Base-by-base conservation (phyloP, 2,797 vertebrate species). In the Staurois parvus region DNA sequence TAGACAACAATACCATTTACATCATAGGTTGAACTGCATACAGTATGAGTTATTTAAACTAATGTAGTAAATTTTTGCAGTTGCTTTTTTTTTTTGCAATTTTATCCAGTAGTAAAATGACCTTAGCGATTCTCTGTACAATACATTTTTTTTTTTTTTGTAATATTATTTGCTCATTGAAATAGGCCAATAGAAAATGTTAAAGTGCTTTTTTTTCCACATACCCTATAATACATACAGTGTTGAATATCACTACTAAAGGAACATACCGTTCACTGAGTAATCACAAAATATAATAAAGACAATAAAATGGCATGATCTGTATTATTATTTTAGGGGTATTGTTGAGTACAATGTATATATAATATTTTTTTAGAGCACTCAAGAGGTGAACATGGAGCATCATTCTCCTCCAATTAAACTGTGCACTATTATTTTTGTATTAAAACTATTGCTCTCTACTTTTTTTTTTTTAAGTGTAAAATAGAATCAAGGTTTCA, bases 381-480 rank as follows among this genome's bases (percentile, higher is more conserved):
- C 85, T 79, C 85, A 68, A 74, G 81, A 83, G 85, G 75, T 83
- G 76, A 83, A 67, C 68, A 30, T 74, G 81, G 28, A 87, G 76
- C n/a, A 83, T 73, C 81, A 83, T 87, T n/a, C 75, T 79, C 68
- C 76, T 76, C 85, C 81, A 87, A 87, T 87, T 87, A 87, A 87
- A 87, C 59, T 56, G 29, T 83, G 56, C 59, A 83, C 80, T 83
- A 74, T 83, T 62, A 83, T 83, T 83, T n/a, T 83, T 74, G 73
- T 48, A 59, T 86, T 83, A 83, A 83, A 86, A 76, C 85, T 79
- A 83, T 83, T 78, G 80, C 85, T 83, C 81, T 87, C 85, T 67
- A 75, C 29, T 79, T 80, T 69, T 76, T 80, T 69, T 76, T 87
- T 87, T 80, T 83, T 83, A 87, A 74, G 69, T 79, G 78, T 74